Conservation (phyloP, 2,888 invertebrate genomes). For the Gymnosoma rotundatum region DNA sequence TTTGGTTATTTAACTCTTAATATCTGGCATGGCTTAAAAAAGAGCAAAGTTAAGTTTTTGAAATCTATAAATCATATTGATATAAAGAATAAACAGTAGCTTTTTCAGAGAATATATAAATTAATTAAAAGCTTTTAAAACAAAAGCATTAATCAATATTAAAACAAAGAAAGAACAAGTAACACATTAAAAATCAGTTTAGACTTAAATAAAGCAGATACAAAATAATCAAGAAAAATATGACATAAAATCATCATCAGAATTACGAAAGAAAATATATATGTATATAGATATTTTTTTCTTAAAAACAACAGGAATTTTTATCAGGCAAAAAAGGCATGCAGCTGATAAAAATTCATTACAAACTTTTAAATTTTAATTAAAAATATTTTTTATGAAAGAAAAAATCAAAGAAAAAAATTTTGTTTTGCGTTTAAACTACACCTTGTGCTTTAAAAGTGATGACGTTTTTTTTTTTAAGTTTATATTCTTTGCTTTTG, state of each 20-base stretch:
- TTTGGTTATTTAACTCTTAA: conserved; percentile 44
- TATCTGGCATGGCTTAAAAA: conserved; percentile 50
- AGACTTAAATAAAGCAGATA: conserved; percentile 21
- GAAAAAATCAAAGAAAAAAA: no score
- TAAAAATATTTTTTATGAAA: conserved; percentile 74
- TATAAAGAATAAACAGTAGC: conserved; percentile 70
- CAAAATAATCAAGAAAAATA: conserved; percentile 43
- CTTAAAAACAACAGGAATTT: conserved; percentile 67
- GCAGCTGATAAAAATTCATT: conserved; percentile 81
- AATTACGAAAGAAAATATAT: conserved; percentile 61
- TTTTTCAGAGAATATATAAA: conserved; percentile 72
- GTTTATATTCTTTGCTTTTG: neutral
- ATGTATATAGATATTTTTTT: neutral
- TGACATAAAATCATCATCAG: conserved; percentile 38
- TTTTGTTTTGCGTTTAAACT: conserved; percentile 22
- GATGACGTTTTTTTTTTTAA: conserved; percentile 6
- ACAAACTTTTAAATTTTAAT: conserved; percentile 80
- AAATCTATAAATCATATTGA: conserved; percentile 68
- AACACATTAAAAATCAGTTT: conserved; percentile 18
- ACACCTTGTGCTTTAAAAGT: conserved; percentile 66
- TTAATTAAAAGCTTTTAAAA: conserved; percentile 72
- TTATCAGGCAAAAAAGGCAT: conserved; percentile 33
- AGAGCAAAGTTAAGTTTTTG: conserved; percentile 58
- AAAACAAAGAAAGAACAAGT: conserved; percentile 40
- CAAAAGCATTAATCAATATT: conserved; percentile 72